Evolutionary conservation across 2,888 invertebrate genomes (phyloP).

Genomic region (Teleogryllus oceanicus): DNA sequence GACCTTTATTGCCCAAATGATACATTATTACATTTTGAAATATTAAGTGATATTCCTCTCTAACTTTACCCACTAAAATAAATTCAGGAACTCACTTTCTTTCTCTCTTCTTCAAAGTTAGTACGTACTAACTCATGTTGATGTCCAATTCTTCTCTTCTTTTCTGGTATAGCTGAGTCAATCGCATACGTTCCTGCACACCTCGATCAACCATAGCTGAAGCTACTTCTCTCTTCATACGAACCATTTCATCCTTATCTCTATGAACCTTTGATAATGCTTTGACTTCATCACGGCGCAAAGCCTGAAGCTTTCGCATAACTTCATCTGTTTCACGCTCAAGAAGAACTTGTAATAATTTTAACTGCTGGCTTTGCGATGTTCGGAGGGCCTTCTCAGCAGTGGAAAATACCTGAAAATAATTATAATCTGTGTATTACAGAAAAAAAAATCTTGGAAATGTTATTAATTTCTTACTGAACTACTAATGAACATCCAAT

Average conservation of each 20-base stretch:
- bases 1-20: no score
- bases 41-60: no score
- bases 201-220: constrained; percentile 81
- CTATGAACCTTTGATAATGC: constrained; percentile 45
- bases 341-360: constrained; percentile 63
- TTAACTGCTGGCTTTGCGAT: constrained; percentile 78
- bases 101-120: constrained; percentile 63
- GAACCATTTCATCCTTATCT: constrained; percentile 39
- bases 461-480: no score
- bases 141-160: constrained; percentile 69
- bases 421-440: background rate
- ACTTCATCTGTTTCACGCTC: constrained; percentile 70
- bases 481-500: no score
- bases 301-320: constrained; percentile 76
- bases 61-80: no score
- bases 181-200: constrained; percentile 80
- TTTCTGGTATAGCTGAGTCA: constrained; percentile 72
- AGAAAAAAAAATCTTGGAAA: no score
- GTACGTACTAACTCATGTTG: constrained; percentile 74
- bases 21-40: no score
- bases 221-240: constrained; percentile 81
- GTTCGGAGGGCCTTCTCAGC: constrained; percentile 76
- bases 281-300: constrained; percentile 72
- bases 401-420: constrained; percentile 59
- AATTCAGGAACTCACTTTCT: constrained; percentile 52